Evolutionary conservation across 2,888 invertebrate species (phyloP).

Genomic region (Spisula solida): DNA sequence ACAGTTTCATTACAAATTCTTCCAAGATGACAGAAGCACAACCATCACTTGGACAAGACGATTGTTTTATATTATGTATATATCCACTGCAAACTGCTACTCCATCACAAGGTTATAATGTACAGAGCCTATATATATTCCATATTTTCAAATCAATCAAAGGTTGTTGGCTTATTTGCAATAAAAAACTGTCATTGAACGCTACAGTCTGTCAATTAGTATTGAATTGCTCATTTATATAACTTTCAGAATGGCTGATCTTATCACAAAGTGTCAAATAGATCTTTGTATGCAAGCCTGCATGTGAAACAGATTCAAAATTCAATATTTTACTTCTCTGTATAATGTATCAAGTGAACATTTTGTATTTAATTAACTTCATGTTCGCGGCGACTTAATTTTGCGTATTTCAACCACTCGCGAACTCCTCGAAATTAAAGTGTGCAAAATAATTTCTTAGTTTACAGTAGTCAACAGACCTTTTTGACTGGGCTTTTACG

Average conservation of each 20-base stretch:
- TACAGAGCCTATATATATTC: background rate
- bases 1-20: too few relatives aligned
- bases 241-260: background rate
- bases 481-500: too few relatives aligned
- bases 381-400: too few relatives aligned
- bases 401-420: too few relatives aligned
- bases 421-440: too few relatives aligned
- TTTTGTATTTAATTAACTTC: background rate
- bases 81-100: too few relatives aligned
- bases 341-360: background rate
- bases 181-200: conserved; percentile 1
- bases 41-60: background rate
- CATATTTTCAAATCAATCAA: background rate
- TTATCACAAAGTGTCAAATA: background rate
- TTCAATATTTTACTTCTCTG: background rate
- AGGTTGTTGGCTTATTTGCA: background rate
- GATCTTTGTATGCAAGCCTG: background rate
- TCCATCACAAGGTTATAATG: too few relatives aligned
- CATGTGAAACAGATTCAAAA: background rate
- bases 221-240: conserved; percentile 10
- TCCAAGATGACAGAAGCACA: too few relatives aligned
- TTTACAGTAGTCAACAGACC: too few relatives aligned
- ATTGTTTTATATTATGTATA: background rate
- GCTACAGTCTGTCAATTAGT: conserved; percentile 9
- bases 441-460: too few relatives aligned